Percentiles rank a stretch among this genome's conserved stretches.
These are phyloP conservation scores for Plumapathes pennacea DNA, from an alignment of 92 coral and sea anemone species.

Conservation along the genomic window DNA sequence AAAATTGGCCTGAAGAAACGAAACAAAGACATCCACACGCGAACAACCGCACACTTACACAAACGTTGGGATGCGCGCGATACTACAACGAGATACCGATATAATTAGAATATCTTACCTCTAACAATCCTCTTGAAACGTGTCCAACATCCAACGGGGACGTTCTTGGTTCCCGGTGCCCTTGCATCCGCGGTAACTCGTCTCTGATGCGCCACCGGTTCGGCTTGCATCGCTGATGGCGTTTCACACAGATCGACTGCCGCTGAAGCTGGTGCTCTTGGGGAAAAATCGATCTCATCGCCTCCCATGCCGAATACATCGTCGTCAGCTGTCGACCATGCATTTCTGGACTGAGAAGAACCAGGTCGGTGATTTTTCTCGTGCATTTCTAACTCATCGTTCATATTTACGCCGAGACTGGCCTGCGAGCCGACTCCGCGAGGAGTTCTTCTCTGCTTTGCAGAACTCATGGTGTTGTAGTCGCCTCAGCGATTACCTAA, in stretches of 20 bases:
- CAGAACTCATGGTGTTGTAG: constrained; percentile 51
- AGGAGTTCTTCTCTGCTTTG: constrained; percentile 70
- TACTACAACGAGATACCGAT: no score
- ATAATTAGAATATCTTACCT: no score
- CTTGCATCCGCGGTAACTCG: constrained; percentile 91
- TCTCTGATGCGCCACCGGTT: constrained; percentile 78
- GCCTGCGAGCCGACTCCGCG: constrained; percentile 83
- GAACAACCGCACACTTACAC: no score
- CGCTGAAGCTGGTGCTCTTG: constrained; percentile 87
- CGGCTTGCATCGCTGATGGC: constrained; percentile 96
- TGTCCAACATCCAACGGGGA: constrained; percentile 96
- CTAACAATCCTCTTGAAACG: constrained; percentile 92
- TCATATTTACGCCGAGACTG: constrained; percentile 81
- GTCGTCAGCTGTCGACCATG: constrained; percentile 97
- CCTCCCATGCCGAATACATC: constrained; percentile 75
- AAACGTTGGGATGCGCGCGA: no score
- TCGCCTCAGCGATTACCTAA: no score
- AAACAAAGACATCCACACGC: no score
- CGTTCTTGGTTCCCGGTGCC: constrained; percentile 90
- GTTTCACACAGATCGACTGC: constrained; percentile 94
- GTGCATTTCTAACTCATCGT: constrained; percentile 90
- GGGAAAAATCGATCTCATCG: constrained; percentile 88
- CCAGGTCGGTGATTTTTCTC: constrained; percentile 69
- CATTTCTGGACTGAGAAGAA: constrained; percentile 86
- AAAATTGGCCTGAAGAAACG: no score